phyloP scores from a whole-genome alignment of 1,140 invertebrate species.

The Apocrypta bakeri region DNA sequence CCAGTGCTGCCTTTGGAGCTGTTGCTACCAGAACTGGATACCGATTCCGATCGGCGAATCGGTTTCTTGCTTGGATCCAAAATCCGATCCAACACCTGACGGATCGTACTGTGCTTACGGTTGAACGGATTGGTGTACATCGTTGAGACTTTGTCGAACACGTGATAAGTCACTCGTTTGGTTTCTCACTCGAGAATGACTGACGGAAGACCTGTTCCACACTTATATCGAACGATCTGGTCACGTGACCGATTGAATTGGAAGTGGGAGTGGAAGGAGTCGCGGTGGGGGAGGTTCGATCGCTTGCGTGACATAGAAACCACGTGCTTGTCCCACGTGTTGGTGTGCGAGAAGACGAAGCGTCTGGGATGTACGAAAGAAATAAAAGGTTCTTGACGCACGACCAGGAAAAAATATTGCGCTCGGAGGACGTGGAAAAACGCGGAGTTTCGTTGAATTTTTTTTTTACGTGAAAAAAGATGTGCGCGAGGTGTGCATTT shows the following conservation, averaged over 20 bases:
- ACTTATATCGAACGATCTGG: background rate
- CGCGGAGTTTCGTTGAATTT: too few relatives aligned
- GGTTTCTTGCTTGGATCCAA: conserved; percentile 70
- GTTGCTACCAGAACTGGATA: conserved; percentile 65
- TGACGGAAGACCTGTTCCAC: too few relatives aligned
- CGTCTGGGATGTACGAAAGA: background rate
- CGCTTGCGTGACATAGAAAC: too few relatives aligned
- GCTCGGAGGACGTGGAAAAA: too few relatives aligned
- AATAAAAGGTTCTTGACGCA: too few relatives aligned
- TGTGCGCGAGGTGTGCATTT: too few relatives aligned
- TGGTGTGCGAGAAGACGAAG: background rate
- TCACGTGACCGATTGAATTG: background rate
- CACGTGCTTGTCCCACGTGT: conserved; percentile 8
- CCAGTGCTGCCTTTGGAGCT: conserved; percentile 64
- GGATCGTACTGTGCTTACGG: conserved; percentile 82
- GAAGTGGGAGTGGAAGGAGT: too few relatives aligned
- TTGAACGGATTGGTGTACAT: conserved; percentile 86
- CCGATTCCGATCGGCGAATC: conserved; percentile 67
- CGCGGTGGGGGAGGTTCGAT: too few relatives aligned
- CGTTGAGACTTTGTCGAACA: background rate
- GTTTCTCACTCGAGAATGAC: background rate
- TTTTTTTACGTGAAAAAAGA: too few relatives aligned
- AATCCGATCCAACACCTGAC: conserved; percentile 80
- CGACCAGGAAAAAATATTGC: too few relatives aligned
- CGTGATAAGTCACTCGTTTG: background rate